Evolutionary conservation across 2,113 vertebrate genomes (phyloP).

Genomic region (Chaetodon trifascialis): DNA sequence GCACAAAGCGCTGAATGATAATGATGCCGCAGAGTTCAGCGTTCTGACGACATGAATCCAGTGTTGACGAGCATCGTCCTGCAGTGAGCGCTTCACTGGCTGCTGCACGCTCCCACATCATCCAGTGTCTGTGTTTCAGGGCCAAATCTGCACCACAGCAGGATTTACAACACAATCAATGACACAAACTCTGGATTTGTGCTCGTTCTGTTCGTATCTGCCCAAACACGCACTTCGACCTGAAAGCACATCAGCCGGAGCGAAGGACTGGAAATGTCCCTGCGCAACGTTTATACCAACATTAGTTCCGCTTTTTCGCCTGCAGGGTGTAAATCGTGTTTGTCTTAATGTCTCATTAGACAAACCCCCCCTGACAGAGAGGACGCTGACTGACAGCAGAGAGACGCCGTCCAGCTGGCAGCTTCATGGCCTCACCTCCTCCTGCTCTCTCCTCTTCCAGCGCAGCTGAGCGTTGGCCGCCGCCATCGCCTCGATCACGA

Average conservation of each 20-base stretch:
- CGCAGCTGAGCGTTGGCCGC: conserved; percentile 95
- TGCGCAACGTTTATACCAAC: neutral
- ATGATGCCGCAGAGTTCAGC: too few relatives aligned
- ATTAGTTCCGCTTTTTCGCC: conserved; percentile 27
- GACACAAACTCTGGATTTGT: neutral
- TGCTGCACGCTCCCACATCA: neutral
- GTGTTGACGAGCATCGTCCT: neutral
- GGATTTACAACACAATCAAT: too few relatives aligned
- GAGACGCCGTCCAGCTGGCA: neutral
- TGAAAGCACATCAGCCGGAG: neutral
- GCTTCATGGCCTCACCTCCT: conserved; percentile 87
- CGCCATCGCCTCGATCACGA: conserved; percentile 98
- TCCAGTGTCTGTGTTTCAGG: neutral
- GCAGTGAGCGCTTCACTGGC: neutral
- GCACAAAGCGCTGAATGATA: too few relatives aligned
- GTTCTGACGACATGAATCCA: neutral
- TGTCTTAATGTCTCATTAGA: conserved; percentile 10
- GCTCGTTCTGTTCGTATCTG: neutral
- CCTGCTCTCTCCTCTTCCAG: conserved; percentile 95
- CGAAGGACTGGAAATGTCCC: neutral
- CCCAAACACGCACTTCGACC: neutral
- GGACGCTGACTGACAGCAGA: conserved; percentile 7
- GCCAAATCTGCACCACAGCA: neutral
- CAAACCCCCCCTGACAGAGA: conserved; percentile 7
- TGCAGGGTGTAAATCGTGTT: neutral